These are phyloP conservation scores for Ormyrus labotus DNA, from an alignment of 2,888 invertebrate species.

Conservation along the genomic window DNA sequence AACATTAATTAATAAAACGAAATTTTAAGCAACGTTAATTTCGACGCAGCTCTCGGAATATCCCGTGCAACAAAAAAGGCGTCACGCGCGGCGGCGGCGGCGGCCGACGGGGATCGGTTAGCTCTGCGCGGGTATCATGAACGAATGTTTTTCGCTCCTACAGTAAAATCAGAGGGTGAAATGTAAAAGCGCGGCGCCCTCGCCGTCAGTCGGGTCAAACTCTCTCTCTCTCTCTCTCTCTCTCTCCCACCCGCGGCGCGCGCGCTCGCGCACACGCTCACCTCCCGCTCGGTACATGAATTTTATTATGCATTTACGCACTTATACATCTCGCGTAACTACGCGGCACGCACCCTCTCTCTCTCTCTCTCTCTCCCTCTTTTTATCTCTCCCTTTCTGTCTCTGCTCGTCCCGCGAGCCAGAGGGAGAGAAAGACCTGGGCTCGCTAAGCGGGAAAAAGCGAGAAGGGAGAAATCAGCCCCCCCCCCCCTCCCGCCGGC, in stretches of 20 bases:
- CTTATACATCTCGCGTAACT: conserved; percentile 73
- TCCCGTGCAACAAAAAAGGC: conserved; percentile 34
- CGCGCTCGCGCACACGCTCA: too few species aligned
- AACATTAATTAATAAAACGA: conserved; percentile 40
- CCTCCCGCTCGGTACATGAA: conserved; percentile 63
- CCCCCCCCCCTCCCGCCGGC: conserved; percentile 55
- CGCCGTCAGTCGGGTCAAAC: conserved; percentile 49
- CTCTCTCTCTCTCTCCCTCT: conserved; percentile 17
- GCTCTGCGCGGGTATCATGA: conserved; percentile 55
- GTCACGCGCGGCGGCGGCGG: not conserved
- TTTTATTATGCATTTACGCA: conserved; percentile 76
- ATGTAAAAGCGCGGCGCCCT: conserved; percentile 54
- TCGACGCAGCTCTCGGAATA: conserved; percentile 25
- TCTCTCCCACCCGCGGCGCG: conserved; percentile 24
- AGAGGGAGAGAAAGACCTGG: not conserved
- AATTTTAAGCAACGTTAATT: conserved; percentile 42
- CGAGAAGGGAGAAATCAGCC: conserved; percentile 64
- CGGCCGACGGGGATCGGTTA: too few species aligned
- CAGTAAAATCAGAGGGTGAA: conserved; percentile 66
- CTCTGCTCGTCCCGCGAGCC: conserved; percentile 55
- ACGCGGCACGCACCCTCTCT: conserved; percentile 61
- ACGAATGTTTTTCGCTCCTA: conserved; percentile 70
- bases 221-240: conserved; percentile 36
- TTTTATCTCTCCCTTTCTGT: conserved; percentile 52
- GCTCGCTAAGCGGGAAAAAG: conserved; percentile 58